Base-by-base conservation (phyloP, 1,140 invertebrate species). In the Lepidostoma basale region DNA sequence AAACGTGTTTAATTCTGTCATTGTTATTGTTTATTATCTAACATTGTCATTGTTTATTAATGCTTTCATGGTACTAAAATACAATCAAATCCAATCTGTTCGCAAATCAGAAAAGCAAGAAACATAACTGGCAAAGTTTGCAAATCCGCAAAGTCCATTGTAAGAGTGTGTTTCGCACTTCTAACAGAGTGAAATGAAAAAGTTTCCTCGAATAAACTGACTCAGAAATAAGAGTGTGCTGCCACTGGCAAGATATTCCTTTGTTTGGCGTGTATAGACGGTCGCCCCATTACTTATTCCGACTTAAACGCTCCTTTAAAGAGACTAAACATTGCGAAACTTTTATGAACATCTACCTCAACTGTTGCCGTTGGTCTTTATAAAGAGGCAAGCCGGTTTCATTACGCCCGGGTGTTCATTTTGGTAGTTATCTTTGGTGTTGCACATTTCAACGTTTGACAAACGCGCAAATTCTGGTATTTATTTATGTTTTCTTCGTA, bases 221-320 rank as follows among this genome's bases (percentile, higher is more conserved):
- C 36, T 62, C 26, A 1, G 26, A 28, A n/a, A n/a, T 33, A 18
- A 14, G 56, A 59, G 33, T 39, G 56, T 16, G 30, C 40, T 10
- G 45, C 20, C 20, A 10, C n/a, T 22, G 45, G 20, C 36, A 59
- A 20, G 56, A 39, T 59, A 23, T 40, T 9, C 33, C 56, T 39
- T 59, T 59, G 56, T 59, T 59, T 33, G 33, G 36, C 33, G 56
- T 10, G 30, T 42, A 36, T 59, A 59, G 56, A 59, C 56, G 45
- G 45, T 22, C 45, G 56, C 33, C 30, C 56, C 25, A 36, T 59
- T 59, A 59, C 56, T 36, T 40, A 39, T 40, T 36, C 56, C 36
- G 30, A n/a, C 36, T 39, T 40, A 59, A 59, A 59, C 40, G 56
- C 36, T 40, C 36, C 56, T 59, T 59, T 59, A 59, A 59, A 59